These are phyloP conservation scores for Diadophis punctatus DNA, from an alignment of 2,113 vertebrate genomes.

Conservation along the genomic window DNA sequence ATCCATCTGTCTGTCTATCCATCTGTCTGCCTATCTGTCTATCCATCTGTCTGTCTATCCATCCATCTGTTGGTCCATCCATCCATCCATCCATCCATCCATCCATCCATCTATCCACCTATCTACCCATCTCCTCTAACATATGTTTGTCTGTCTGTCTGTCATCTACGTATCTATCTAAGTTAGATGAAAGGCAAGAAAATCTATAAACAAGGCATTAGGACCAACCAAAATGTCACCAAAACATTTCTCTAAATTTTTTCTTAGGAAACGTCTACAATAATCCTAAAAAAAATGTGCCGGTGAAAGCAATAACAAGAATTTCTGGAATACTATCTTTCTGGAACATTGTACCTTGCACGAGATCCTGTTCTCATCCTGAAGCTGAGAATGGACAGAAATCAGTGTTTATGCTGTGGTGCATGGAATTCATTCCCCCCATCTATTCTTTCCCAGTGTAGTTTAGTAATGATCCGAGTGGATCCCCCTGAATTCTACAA, in stretches of 20 bases:
- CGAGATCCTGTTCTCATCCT: neutral
- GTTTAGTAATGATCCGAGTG: neutral
- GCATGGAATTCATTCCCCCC: neutral
- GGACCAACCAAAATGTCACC: neutral
- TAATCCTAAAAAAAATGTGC: neutral
- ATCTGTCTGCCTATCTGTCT: rapidly evolving
- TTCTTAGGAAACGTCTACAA: neutral
- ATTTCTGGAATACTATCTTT: neutral
- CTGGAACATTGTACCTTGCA: neutral
- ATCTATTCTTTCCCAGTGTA: no score
- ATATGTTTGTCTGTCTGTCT: no score
- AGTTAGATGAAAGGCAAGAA: neutral
- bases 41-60: no score
- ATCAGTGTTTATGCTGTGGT: neutral
- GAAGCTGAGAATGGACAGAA: neutral
- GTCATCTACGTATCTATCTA: neutral
- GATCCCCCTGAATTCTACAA: neutral
- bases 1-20: rapidly evolving
- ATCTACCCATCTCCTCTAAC: neutral
- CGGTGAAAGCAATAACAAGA: neutral
- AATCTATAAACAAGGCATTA: neutral
- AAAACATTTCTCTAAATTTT: neutral
- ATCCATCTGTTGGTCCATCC: no score
- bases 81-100: no score
- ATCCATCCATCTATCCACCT: no score